Base-by-base conservation (phyloP, 2,888 invertebrate genomes). In the Trissonchulus latispiculum region DNA sequence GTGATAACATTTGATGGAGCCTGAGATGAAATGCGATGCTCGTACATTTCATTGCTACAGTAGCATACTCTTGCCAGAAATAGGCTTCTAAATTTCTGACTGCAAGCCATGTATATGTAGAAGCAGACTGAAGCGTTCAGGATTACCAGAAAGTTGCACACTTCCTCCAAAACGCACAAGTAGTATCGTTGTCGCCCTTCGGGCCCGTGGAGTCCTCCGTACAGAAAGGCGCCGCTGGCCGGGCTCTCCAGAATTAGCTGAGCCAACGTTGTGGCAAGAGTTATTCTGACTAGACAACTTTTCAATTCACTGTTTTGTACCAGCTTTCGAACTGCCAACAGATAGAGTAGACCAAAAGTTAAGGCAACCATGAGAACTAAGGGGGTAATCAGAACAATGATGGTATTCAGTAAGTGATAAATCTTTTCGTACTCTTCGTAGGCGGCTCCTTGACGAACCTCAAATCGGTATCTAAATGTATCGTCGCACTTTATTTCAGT, bases 341-440 rank as follows among this genome's bases (percentile, higher is more conserved):
- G 32, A 64, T 64, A n/a, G 15, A 29, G 35, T 64, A 64, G 28
- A 32, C 15, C 66, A n/a, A 18, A 8, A 8, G 66, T 64, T 64
- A 64, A 28, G 8, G 28, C 8, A 32, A 64, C 18, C 66, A 64
- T 64, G 8, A 64, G 66, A 15, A 64, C 8, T n/a, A 33, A 18
- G 8, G 66, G 66, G 8, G 28, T 32, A 32, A 64, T 32, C 28
- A 64, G 35, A 18, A 64, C 28, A 15, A 33, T 15, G 31, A 8
- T 18, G 18, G 66, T 64, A n/a, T 64, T 64, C 35, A 64, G 28
- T 15, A 29, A 64, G 35, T 64, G 66, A 64, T 64, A 64, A 32
- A 64, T 64, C 66, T 29, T 33, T 64, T 64, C 66, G 66, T 64
- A 64, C 28, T 15, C 8, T 18, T 64, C 32, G 35, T 64, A 64